These are phyloP conservation scores for Prochilodus magdalenae DNA, from an alignment of 2,113 vertebrate species.

Conservation along the genomic window DNA sequence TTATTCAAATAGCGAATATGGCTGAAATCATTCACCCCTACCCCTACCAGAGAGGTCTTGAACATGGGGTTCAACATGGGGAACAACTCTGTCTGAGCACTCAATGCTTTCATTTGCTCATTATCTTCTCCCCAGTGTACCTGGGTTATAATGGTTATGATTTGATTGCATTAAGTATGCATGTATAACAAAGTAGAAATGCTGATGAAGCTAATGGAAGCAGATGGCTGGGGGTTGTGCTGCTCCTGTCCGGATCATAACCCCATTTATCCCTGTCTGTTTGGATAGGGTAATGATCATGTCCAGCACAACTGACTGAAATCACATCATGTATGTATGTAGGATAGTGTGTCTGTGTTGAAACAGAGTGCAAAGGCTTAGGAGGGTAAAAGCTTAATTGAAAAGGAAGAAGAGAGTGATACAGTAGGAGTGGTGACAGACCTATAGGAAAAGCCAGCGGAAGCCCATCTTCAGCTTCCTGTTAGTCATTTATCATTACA, in stretches of 20 bases:
- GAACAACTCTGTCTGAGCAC: neutral
- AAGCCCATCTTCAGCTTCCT: conserved; percentile 66
- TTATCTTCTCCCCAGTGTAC: neutral
- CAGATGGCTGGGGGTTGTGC: neutral
- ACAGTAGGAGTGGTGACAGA: conserved; percentile 65
- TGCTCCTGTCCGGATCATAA: neutral
- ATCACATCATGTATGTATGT: conserved; percentile 2
- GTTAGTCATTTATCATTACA: conserved; percentile 64
- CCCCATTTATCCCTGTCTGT: conserved; percentile 7
- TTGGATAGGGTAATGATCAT: neutral
- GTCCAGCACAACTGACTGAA: neutral
- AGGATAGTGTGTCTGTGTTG: neutral
- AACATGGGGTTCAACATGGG: neutral
- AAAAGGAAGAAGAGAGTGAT: conserved; percentile 58
- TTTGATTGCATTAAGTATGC: neutral
- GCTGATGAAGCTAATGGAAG: neutral
- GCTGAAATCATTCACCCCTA: too few species aligned
- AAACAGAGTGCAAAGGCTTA: conserved; percentile 5
- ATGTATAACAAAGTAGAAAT: conserved; percentile 1
- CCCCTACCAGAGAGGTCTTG: neutral
- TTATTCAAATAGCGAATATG: neutral
- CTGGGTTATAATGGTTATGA: neutral
- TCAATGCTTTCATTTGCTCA: neutral
- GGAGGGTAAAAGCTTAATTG: conserved; percentile 35
- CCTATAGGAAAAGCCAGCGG: conserved; percentile 58